phyloP scores from a whole-genome alignment of 2,797 vertebrate species.

The Phylloscopus collybita region DNA sequence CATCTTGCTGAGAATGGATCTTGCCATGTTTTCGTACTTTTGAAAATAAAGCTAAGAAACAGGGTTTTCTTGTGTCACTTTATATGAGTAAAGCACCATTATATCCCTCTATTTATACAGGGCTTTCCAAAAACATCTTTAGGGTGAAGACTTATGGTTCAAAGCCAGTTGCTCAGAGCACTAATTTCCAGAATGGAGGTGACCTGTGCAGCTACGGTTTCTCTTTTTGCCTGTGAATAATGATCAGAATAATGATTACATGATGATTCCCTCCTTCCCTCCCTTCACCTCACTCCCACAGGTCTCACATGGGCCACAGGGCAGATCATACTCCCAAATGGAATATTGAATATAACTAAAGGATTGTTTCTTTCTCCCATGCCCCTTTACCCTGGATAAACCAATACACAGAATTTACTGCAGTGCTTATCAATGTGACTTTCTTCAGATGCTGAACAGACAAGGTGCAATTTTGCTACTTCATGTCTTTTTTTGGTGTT shows the following conservation, averaged over 20 bases:
- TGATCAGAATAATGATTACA: neutral
- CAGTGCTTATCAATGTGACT: neutral
- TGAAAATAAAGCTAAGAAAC: neutral
- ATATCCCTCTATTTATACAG: neutral
- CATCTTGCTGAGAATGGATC: neutral
- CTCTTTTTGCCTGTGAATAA: neutral
- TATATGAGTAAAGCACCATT: neutral
- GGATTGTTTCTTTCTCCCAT: neutral
- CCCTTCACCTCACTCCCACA: neutral
- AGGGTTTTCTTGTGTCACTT: neutral
- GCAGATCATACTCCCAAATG: neutral
- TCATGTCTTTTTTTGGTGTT: neutral
- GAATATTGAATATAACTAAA: neutral
- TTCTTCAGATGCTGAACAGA: neutral
- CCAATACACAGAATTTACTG: neutral
- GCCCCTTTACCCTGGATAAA: neutral
- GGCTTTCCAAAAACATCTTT: neutral
- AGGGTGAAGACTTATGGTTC: neutral
- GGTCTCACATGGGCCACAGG: neutral
- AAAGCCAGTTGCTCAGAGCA: neutral
- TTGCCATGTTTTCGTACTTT: rapidly evolving
- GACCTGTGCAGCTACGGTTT: neutral
- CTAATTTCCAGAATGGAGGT: neutral
- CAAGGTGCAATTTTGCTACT: rapidly evolving
- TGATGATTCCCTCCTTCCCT: neutral